Base-by-base conservation (phyloP, 2,113 vertebrate genomes). In the Todiramphus saurophagus region DNA sequence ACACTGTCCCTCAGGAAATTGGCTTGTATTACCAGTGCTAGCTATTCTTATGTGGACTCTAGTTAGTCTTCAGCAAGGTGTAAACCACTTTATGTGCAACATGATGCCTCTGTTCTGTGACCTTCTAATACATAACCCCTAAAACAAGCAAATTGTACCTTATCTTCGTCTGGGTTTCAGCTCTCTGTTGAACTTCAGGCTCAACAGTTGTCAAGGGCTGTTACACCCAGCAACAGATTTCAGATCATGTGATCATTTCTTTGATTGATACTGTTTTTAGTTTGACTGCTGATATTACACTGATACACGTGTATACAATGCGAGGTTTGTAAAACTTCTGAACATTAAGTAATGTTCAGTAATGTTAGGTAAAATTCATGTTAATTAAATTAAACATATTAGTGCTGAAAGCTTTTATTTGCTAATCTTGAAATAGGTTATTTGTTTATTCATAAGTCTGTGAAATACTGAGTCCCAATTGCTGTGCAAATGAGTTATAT, bases 381-480 rank as follows among this genome's bases (percentile, higher is more conserved):
- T 62, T n/a, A 51, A 59, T 72, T n/a, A 58, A 41, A 81, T 64
- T 8, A 80, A 81, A 67, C 28, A 11, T 53, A 77, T 37, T 67
- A 20, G 11, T 55, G 73, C 41, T 91, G 87, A 91, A 95, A 95
- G 73, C 41, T 87, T 94, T 66, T 44, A 69, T 89, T 93, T 72
- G 51, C 56, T 87, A 41, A 55, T 82, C 70, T 68, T 72, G 56
- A 96, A 93, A 75, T 62, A 56, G 53, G 10, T 39, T 68, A n/a
- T 72, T 84, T 91, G 46, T 68, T 90, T 94, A 93, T 87, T 85
- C 70, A 60, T 72, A 63, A 93, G 44, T 21, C 28, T 67, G 24
- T 63, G 73, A 87, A 93, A 87, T 62, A 55, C 39, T 3, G 2
- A 76, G 27, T 68, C 78, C 44, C 64, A 51, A 1, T 0, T 56